Evolutionary conservation across 2,888 invertebrate species (phyloP), one percentile per base, ranked within the genome.

Genomic region (Epistrophella euchroma): DNA sequence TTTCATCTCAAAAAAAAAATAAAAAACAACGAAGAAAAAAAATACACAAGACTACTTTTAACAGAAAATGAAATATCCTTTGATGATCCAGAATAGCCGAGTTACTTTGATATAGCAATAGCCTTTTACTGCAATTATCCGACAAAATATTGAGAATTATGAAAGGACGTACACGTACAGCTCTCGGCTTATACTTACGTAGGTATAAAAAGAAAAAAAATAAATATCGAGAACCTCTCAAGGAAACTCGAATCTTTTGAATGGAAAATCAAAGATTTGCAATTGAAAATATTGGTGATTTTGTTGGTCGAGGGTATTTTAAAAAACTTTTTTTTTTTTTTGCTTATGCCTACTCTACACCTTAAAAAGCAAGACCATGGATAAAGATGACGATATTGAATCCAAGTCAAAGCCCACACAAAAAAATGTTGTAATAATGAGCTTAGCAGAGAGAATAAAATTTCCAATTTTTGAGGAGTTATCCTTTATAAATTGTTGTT

Each of bases 211-310:
- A 35, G 17, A 62, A 73, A 66, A 66, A 32, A 66, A 32, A 58
- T 58, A 52, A 52, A 35, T 50, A 80, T 55, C 35, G 35, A 40
- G 70, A 40, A 58, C 47, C 64, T 22, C 62, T 50, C 68, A 82
- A 70, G 62, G 64, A 77, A 83, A 70, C 60, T 70, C 74, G 35
- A 74, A 74, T 64, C 68, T 78, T 64, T 40, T 71, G 74, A 84
- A 84, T 64, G 70, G 28, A 78, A 78, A 78, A 74, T 83, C 74
- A 73, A 83, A 78, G 78, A 78, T 78, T 83, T 83, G 43, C 83
- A 74, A 83, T 78, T 62, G 55, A 40, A 78, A 78, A 78, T 60
- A 60, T 78, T 74, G 68, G 77, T 77, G 76, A 77, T 82, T 66
- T 77, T 62, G 55, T 74, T 74, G 74, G 74, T 75, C 74, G 50